Evolutionary conservation across 2,113 vertebrate genomes (phyloP).

Genomic region (Ancistrus triradiatus): DNA sequence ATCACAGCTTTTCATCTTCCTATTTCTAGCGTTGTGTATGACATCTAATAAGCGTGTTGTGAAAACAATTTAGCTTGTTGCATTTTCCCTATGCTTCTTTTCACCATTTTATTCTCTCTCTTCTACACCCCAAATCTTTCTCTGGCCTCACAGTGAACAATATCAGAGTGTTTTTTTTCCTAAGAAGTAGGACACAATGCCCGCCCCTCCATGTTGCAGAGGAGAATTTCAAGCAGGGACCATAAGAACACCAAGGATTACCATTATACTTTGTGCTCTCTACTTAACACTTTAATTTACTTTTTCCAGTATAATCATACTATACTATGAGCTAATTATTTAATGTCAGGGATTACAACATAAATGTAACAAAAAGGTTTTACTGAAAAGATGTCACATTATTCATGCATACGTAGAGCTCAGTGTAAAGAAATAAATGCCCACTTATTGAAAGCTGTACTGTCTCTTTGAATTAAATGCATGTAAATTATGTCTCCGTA

Average conservation of each 20-base stretch:
- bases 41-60: no score
- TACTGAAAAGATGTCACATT: no score
- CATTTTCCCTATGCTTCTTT: slow-evolving; percentile 21
- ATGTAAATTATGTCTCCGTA: no score
- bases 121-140: not conserved
- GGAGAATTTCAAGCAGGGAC: slow-evolving; percentile 51
- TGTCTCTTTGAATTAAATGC: no score
- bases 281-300: not conserved
- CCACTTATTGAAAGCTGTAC: no score
- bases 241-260: slow-evolving; percentile 29
- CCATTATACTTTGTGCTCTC: not conserved
- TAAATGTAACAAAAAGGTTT: no score
- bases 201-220: slow-evolving; percentile 23
- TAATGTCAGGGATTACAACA: not conserved
- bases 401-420: no score
- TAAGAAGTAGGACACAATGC: slow-evolving; percentile 37
- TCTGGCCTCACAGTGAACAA: slow-evolving; percentile 47
- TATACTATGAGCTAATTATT: not conserved
- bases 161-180: slow-evolving; percentile 41
- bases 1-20: no score
- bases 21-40: no score
- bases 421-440: no score
- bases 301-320: not conserved
- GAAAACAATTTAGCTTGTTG: slow-evolving; percentile 7
- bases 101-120: slow-evolving; percentile 1